Base-by-base conservation (phyloP, 2,797 vertebrate genomes). In the Molossus molossus region DNA sequence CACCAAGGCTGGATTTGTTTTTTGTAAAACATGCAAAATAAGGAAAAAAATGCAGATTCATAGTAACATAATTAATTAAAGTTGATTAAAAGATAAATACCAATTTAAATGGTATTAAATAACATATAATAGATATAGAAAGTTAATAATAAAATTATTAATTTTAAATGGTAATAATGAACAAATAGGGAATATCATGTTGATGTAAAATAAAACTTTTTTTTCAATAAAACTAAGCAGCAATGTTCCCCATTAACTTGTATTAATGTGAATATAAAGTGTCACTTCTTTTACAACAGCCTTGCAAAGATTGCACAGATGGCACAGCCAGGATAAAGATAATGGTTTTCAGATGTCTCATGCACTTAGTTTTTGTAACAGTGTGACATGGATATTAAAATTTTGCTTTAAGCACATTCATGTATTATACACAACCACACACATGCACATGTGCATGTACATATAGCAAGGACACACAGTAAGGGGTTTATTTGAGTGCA, bases 151-250 rank as follows among this genome's bases (percentile, higher is more conserved):
- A 83, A 85, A 65, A 18, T 27, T 85, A 13, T 65, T 67, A 33
- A 33, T 33, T 92, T 85, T 92, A 67, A 87, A 65, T 76, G 17
- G 27, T 58, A 67, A 67, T 92, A 64, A 67, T 92, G 50, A 76
- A 48, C 13, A 48, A 48, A 85, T 27, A 37, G 29, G 11, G 11
- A 76, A 85, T 67, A 58, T 53, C 14, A 27, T 80, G 15, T 57
- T 21, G 50, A 65, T 85, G 58, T 12, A 33, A 55, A 67, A 65
- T 67, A 73, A 55, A 48, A 23, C 8, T 76, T 62, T n/a, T 55
- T 88, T 72, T 62, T 37, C 15, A 85, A 21, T 85, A 23, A 79
- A 77, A 62, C 3, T 21, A 77, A 4, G 15, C 9, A 62, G 33
- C 60, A 33, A 37, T 5, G 73, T 27, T 25, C 75, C 23, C 18